Conservation (phyloP, 1,140 invertebrate genomes). For the Uloborus diversus region DNA sequence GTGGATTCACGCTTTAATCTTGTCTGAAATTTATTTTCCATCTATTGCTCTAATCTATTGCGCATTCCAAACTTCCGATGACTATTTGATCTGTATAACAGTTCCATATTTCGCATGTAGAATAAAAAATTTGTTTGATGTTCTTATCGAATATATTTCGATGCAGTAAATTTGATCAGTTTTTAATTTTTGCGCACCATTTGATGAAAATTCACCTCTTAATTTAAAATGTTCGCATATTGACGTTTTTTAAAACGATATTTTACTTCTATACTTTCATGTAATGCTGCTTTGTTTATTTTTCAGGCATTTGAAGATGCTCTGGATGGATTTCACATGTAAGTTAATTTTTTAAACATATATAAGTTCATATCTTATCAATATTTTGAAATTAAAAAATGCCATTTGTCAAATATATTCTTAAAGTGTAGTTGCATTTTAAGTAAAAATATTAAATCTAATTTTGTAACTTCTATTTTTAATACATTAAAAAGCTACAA, state of each 20-base stretch:
- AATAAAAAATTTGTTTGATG: no score
- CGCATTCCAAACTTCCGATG: no score
- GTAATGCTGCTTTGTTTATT: background rate
- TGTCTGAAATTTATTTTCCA: no score
- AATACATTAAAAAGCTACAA: background rate
- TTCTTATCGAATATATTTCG: no score
- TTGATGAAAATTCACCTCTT: no score
- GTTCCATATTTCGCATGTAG: no score
- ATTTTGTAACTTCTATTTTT: background rate
- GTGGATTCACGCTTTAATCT: no score
- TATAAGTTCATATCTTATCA: background rate
- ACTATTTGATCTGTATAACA: no score
- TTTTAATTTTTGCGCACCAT: no score
- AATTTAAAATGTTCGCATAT: no score
- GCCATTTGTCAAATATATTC: background rate
- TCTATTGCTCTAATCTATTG: no score
- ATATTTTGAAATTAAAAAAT: background rate
- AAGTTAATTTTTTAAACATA: slow-evolving; percentile 10
- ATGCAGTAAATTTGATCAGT: no score
- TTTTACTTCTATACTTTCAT: background rate
- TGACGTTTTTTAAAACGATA: background rate
- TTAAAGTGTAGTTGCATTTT: background rate
- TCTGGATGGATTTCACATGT: slow-evolving; percentile 42
- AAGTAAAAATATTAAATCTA: background rate
- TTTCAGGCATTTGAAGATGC: slow-evolving; percentile 55